A percentile compares a stretch with the other conserved stretches of the same genome.
Conservation (phyloP, 2,797 vertebrate genomes). For the Helostoma temminkii region DNA sequence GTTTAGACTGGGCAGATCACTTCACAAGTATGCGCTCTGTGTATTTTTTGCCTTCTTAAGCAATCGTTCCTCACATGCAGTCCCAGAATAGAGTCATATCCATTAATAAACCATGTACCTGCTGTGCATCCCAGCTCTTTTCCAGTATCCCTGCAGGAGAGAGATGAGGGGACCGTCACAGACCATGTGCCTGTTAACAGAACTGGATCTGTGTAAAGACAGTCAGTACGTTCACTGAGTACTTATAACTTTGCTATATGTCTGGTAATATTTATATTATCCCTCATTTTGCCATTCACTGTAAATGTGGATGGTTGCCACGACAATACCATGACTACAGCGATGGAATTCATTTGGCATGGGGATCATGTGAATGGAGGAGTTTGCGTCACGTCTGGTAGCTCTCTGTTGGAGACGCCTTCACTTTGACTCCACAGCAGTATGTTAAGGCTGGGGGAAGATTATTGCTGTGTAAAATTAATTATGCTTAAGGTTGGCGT, state of each 20-base stretch:
- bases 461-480: too few species aligned
- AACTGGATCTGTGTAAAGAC: constrained; percentile 41
- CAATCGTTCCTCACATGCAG: constrained; percentile 45
- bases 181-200: constrained; percentile 39
- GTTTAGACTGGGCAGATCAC: constrained; percentile 12
- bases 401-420: constrained; percentile 4
- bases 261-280: constrained; percentile 54
- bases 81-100: constrained; percentile 70
- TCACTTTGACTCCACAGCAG: too few species aligned
- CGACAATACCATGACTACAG: constrained; percentile 77
- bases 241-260: constrained; percentile 32
- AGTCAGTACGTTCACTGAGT: constrained; percentile 38
- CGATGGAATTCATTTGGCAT: constrained; percentile 68
- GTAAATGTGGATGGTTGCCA: constrained; percentile 69
- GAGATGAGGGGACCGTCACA: constrained; percentile 35
- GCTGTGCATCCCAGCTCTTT: constrained; percentile 69
- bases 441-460: too few species aligned
- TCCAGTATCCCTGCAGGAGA: constrained; percentile 59
- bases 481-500: too few species aligned
- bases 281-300: constrained; percentile 38
- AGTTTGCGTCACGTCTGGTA: constrained; percentile 41
- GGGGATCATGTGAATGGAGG: constrained; percentile 59
- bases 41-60: constrained; percentile 49
- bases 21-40: constrained; percentile 43
- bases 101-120: constrained; percentile 82